A percentile compares a stretch with the other conserved stretches of the same genome.
Conservation (phyloP, 2,797 vertebrate genomes). For the Denticeps clupeoides region DNA sequence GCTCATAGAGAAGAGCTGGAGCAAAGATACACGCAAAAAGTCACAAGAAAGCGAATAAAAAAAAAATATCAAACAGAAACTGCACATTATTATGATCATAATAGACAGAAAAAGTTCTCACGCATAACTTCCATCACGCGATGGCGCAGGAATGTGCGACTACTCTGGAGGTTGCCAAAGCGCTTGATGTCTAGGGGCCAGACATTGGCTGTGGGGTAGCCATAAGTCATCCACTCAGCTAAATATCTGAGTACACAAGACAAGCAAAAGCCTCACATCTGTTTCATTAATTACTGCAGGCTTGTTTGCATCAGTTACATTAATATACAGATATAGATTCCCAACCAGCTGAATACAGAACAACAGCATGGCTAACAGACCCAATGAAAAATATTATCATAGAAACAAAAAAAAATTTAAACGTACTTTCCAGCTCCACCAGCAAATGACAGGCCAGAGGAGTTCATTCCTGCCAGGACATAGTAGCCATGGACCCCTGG, state of each 20-base stretch:
- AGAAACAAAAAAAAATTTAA: background rate
- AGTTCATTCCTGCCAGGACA: slow-evolving; percentile 92
- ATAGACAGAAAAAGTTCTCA: slow-evolving; percentile 66
- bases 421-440: slow-evolving; percentile 91
- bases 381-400: background rate
- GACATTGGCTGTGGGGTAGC: slow-evolving; percentile 81
- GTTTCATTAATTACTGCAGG: background rate
- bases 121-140: slow-evolving; percentile 98
- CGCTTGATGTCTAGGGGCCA: slow-evolving; percentile 93
- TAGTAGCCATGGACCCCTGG: slow-evolving; percentile 76
- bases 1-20: slow-evolving; percentile 82
- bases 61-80: background rate
- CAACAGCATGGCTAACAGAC: too few species aligned
- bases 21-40: background rate
- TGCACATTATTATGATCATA: background rate
- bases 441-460: slow-evolving; percentile 80
- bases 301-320: too few species aligned
- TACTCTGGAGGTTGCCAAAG: slow-evolving; percentile 91
- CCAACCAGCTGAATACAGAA: too few species aligned
- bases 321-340: too few species aligned
- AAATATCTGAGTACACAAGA: slow-evolving; percentile 62
- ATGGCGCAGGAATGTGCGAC: slow-evolving; percentile 90
- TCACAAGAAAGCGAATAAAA: background rate
- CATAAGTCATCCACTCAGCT: slow-evolving; percentile 93
- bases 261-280: background rate